A percentile compares a stretch with the other conserved stretches of the same genome.
Conservation (phyloP, 1,140 invertebrate species). For the Dryas iulia region DNA sequence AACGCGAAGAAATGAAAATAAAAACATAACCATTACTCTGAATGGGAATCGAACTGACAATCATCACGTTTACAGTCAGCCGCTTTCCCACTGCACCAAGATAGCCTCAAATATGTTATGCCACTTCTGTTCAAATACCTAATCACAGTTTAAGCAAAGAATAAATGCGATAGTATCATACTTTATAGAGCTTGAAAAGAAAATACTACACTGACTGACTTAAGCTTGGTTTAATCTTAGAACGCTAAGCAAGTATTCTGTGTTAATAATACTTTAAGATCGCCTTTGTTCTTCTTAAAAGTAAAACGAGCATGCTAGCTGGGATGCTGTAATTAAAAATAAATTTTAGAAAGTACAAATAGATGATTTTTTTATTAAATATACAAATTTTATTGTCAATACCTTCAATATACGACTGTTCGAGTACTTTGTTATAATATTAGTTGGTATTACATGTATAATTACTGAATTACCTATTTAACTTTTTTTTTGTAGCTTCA, state of each 20-base stretch:
- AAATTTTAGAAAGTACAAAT: neutral
- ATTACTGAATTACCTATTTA: too few relatives aligned
- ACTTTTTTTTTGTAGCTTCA: too few relatives aligned
- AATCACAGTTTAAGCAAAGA: slow-evolving; percentile 15
- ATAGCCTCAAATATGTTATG: neutral
- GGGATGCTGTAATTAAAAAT: neutral
- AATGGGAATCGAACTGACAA: too few relatives aligned
- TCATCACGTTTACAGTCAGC: too few relatives aligned
- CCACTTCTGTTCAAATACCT: neutral
- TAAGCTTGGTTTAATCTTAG: slow-evolving; percentile 22
- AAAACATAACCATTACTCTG: too few relatives aligned
- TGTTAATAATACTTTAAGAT: slow-evolving; percentile 21
- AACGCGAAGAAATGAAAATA: too few relatives aligned
- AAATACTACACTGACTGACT: slow-evolving; percentile 19
- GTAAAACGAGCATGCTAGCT: neutral
- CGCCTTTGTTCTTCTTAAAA: slow-evolving; percentile 9
- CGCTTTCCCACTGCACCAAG: too few relatives aligned
- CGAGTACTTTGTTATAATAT: too few relatives aligned
- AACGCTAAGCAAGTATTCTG: slow-evolving; percentile 10
- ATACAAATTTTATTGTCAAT: neutral
- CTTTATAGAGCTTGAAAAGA: slow-evolving; percentile 54
- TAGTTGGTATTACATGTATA: too few relatives aligned
- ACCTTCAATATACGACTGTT: too few relatives aligned
- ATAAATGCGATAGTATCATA: slow-evolving; percentile 62
- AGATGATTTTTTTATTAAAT: neutral